Base-by-base conservation (phyloP, 2,797 vertebrate species). In the Rhyacichthys aspro region DNA sequence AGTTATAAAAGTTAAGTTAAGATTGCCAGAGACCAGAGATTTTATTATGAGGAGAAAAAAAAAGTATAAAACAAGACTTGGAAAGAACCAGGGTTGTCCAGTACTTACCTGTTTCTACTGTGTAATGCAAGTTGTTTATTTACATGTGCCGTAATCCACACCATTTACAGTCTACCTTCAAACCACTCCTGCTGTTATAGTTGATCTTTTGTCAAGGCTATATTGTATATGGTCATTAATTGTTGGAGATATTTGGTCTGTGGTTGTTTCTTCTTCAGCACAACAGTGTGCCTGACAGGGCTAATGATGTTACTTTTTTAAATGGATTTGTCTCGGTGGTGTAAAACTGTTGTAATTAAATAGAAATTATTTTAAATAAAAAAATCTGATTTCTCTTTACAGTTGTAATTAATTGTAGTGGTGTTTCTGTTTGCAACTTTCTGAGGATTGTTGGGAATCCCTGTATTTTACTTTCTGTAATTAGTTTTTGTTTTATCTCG, bases 231-330 rank as follows among this genome's bases (percentile, higher is more conserved):
- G 61, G 69, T 77, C 56, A 50, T 74, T 63, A 52, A 38, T 38
- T 73, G 71, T 42, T 59, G 61, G 67, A 75, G 44, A 55, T 76
- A 62, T 56, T 82, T 63, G 18, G 50, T 85, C 53, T 81, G 65
- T 79, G 43, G 23, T 2, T 43, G 42, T 67, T 62, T 76, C 78
- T 70, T 44, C 67, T 72, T 56, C 72, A 67, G 69, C 58, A 12
- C 17, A 67, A 5, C 11, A 28, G 43, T 44, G 72, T 86, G 75
- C 67, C 76, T 78, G 76, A 65, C 59, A 76, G 66, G 44, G 78
- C 81, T 63, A 78, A 62, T 79, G 81, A 9, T 9, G 16, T 11
- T 3, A 15, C 15, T 1, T 34, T 39, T 78, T 75, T n/a, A n/a
- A 43, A 59, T 58, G 0, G 11, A 10, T 54, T 62, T n/a, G 14